Percentiles rank a stretch among this genome's conserved stretches.
These are phyloP conservation scores for Leistus spinibarbis DNA, from an alignment of 2,888 invertebrate species.

Conservation along the genomic window DNA sequence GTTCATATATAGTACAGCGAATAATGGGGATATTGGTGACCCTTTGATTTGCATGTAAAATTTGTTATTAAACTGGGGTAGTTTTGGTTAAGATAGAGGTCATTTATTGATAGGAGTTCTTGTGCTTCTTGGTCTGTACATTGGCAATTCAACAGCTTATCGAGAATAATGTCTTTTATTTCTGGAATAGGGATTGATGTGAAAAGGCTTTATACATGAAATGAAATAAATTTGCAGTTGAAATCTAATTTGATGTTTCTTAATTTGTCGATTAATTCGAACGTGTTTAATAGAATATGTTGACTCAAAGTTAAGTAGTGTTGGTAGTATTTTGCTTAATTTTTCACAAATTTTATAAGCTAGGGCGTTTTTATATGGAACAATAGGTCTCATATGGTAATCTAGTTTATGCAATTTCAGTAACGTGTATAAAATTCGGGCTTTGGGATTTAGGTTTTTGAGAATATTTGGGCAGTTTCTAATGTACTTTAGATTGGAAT, in stretches of 20 bases:
- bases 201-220: neutral
- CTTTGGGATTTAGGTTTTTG: too few relatives aligned
- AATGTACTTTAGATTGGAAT: neutral
- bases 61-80: neutral
- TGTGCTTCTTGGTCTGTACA: neutral
- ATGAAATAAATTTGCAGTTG: neutral
- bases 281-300: neutral
- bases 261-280: neutral
- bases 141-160: neutral
- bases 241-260: neutral
- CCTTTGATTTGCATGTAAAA: neutral
- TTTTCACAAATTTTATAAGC: neutral
- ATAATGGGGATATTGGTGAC: neutral
- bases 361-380: neutral
- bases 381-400: too few relatives aligned
- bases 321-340: neutral
- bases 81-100: neutral
- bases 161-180: neutral
- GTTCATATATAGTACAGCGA: neutral
- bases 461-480: too few relatives aligned
- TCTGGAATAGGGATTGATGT: neutral
- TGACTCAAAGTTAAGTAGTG: neutral
- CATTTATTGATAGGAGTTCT: neutral
- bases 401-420: too few relatives aligned
- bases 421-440: too few relatives aligned